Evolutionary conservation across 2,113 vertebrate species (phyloP), one percentile per base, ranked within the genome.

Genomic region (Xiphophorus couchianus): DNA sequence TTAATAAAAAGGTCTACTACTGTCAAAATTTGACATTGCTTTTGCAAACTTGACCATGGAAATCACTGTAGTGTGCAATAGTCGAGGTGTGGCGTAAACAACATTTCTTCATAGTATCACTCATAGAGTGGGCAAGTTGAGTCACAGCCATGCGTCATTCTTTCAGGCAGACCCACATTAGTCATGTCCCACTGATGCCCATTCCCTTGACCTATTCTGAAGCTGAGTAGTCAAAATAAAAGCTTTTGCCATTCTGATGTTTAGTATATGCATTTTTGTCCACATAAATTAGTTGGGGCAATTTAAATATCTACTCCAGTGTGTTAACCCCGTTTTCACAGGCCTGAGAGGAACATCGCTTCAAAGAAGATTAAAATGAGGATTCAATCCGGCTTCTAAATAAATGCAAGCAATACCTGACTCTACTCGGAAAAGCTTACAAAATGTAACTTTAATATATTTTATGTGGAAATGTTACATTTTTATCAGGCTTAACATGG

Each of bases 51-150:
- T 7, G 17, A 0, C 0, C 58, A 39, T 42, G 13, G 3, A n/a
- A 44, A 37, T 42, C 0, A n/a, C 3, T n/a, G 30, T 27, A 19
- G 6, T 19, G 8, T 37, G 27, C 1, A 66, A 19, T 1, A 37
- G 35, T n/a, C 1, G 54, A 62, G 85, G 79, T 2, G 74, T 80
- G 78, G 69, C 12, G 35, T 69, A 80, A 30, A 84, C 31, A 58
- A 12, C n/a, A 74, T 80, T 78, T 80, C 84, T 33, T 65, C 60
- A 82, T 58, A 15, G 89, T 90, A 85, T 90, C 79, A 74, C 35
- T 0, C 17, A 35, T 10, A 76, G 77, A 74, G 60, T 37, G n/a
- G 33, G 17, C 42, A 66, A 12, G 69, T 77, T 89, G 88, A 90
- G 74, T 90, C 90, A 91, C 0, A 37, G 58, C 33, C 62, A 2